Conservation (phyloP, 2,888 invertebrate genomes). For the Xanthorhoe designata region DNA sequence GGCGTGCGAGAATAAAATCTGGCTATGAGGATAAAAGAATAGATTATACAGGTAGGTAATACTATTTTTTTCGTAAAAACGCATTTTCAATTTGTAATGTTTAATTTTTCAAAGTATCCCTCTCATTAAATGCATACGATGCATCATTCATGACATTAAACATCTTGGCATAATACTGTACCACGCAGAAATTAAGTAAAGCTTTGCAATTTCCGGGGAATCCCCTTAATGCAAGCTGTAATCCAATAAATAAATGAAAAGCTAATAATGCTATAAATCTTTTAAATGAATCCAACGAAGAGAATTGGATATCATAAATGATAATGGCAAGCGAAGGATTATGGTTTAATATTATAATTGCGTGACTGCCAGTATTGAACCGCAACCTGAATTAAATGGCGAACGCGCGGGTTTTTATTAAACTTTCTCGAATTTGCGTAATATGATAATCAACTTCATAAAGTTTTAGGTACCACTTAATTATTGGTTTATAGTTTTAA, state of each 20-base stretch:
- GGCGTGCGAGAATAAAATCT: too few species aligned
- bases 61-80: too few species aligned
- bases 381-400: constrained; percentile 32
- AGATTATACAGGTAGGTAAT: too few species aligned
- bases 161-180: not conserved
- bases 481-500: too few species aligned
- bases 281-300: constrained; percentile 23
- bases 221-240: not conserved
- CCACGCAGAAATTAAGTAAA: not conserved
- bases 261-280: constrained; percentile 30
- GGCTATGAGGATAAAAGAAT: too few species aligned
- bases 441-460: not conserved
- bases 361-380: constrained; percentile 38
- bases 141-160: not conserved
- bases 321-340: constrained; percentile 31
- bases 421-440: not conserved
- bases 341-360: constrained; percentile 34
- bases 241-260: constrained; percentile 13
- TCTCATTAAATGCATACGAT: not conserved
- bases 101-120: not conserved
- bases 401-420: not conserved
- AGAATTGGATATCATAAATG: constrained; percentile 32
- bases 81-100: not conserved
- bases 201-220: constrained; percentile 1
- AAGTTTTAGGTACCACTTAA: not conserved